Base-by-base conservation (phyloP, 2,113 vertebrate genomes). In the Varanus salvator region DNA sequence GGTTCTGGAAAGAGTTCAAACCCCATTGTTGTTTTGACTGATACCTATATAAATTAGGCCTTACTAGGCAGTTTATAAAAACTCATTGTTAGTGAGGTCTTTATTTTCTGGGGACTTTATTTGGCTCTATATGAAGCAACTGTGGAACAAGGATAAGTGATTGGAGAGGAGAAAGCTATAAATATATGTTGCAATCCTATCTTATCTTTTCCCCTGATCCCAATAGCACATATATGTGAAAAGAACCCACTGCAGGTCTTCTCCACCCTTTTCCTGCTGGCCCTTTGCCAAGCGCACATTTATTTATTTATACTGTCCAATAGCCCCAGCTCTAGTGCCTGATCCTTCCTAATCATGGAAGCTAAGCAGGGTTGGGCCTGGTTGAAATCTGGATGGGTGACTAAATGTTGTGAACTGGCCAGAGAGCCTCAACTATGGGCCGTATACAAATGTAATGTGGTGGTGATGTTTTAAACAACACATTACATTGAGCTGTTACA, bases 1-100 rank as follows among this genome's bases (percentile, higher is more conserved):
- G 80, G 80, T n/a, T 50, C 84, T 83, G 76, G 87, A 77, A 64
- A 8, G 69, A 89, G 84, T 69, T 91, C 8, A 12, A 17, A 38
- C 21, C 14, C 3, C 82, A 6, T 54, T 89, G 48, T 85, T 80
- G n/a, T 50, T 66, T 69, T 80, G 64, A 78, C 27, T 78, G 60
- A 77, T 77, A 52, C 50, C n/a, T 14, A 54, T 57, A 87, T 89
- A 25, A 84, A 64, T 86, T 90, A 50, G 8, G 1, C 27, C 8
- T 21, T 6, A 54, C 89, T 86, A 0, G 2, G 50, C 76, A 66
- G 25, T 80, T 83, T 75, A 9, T 34, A 80, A 57, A 93, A 3
- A 83, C 78, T 52, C 23, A 12, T 29, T 69, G 87, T 74, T 50
- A 68, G 4, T 21, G 57, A 52, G 44, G 9, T 84, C 38, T 78